These are phyloP conservation scores for Buathra laborator DNA, from an alignment of 2,888 invertebrate species.

Conservation along the genomic window DNA sequence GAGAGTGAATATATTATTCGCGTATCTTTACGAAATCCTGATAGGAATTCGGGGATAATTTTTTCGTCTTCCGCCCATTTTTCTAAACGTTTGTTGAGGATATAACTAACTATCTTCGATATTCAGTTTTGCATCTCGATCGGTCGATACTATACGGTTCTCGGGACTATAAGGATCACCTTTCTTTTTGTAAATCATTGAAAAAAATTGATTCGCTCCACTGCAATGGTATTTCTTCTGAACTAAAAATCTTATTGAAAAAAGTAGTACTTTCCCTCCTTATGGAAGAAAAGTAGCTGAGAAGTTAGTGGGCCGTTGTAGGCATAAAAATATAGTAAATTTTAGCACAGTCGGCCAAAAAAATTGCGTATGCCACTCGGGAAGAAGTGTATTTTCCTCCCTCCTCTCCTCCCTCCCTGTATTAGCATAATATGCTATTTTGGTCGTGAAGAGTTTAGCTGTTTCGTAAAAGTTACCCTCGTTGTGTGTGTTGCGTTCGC, in stretches of 20 bases:
- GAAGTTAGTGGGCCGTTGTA: too few species aligned
- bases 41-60: constrained; percentile 5
- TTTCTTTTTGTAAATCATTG: constrained; percentile 35
- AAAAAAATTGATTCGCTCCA: constrained; percentile 17
- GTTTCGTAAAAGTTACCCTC: not conserved
- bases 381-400: too few species aligned
- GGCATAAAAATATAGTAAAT: too few species aligned
- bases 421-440: not conserved
- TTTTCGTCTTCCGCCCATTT: constrained; percentile 58
- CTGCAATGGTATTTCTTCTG: not conserved
- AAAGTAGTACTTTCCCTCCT: not conserved
- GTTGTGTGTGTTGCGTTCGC: not conserved
- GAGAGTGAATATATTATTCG: constrained; percentile 66
- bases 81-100: constrained; percentile 59
- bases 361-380: too few species aligned
- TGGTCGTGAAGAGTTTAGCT: not conserved
- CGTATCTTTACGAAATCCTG: constrained; percentile 3
- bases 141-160: constrained; percentile 71
- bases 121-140: constrained; percentile 69
- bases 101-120: constrained; percentile 67
- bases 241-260: constrained; percentile 14
- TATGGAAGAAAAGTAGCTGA: too few species aligned
- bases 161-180: constrained; percentile 56
- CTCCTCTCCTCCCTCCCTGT: too few species aligned
- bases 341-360: too few species aligned